Evolutionary conservation across 2,888 invertebrate species (phyloP), one percentile per base, ranked within the genome.

Genomic region (Pseudanteris insignis): DNA sequence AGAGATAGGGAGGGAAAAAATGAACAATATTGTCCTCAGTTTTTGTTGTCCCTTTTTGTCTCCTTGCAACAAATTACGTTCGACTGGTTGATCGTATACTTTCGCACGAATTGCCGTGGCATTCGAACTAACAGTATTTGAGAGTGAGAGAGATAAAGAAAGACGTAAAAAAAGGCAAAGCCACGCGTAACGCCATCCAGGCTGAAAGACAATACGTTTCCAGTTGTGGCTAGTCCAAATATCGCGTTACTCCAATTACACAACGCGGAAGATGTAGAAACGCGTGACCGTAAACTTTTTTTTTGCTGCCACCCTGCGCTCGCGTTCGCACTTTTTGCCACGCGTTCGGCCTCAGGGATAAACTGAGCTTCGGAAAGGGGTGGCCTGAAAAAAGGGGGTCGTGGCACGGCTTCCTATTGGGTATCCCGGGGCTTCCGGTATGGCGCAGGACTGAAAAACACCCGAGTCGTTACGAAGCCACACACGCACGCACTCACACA

Each of bases 171-270:
- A 7, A 36, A 34, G 28, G 40, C 40, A 40, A 29, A 54, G 38
- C 29, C 30, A 18, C 38, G 46, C 33, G 54, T 40, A 32, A 33
- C 32, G 41, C 26, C 47, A 41, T 44, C 47, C 46, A 44, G 38
- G 32, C 10, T 46, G 55, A 43, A 51, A 38, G 50, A 57, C 57
- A 36, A 59, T 55, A 55, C 57, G 46, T 30, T 54, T 48, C 54
- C 29, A 54, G 58, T 64, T 38, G 58, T 14, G 64, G 57, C 60
- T 46, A 63, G 65, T 54, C 55, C 61, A 37, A 60, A 65, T 66
- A 66, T 66, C 63, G 61, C 28, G 55, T 66, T 66, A 66, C 66
- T 40, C 33, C 30, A 60, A 58, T 66, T 64, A 55, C 57, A 41
- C 46, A 66, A 64, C 57, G 36, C 47, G 60, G 60, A 60, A 53